A percentile compares a stretch with the other conserved stretches of the same genome.
Evolutionary conservation across 2,113 vertebrate genomes (phyloP).

Genomic region (Baryphthengus martii): DNA sequence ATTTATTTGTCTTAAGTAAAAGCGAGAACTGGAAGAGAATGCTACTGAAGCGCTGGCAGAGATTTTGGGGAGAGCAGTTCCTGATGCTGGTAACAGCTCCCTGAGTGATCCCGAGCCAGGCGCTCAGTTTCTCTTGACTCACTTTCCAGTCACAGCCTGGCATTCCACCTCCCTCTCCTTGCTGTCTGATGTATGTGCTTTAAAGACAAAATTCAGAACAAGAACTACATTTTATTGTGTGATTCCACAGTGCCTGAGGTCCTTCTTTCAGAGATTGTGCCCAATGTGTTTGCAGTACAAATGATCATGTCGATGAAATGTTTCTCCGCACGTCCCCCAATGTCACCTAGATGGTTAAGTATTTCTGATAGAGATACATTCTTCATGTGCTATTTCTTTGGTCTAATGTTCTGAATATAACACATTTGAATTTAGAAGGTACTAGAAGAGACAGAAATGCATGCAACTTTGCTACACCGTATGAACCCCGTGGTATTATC

Average conservation of each 20-base stretch:
- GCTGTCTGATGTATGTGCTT: background rate
- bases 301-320: background rate
- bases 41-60: background rate
- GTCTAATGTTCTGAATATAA: background rate
- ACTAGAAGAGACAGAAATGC: background rate
- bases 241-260: background rate
- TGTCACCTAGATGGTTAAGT: background rate
- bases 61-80: background rate
- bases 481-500: accelerated
- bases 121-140: background rate
- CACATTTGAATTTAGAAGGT: background rate
- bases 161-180: background rate
- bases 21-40: too few species aligned
- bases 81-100: background rate
- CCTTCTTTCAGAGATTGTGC: background rate
- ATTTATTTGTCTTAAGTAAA: background rate
- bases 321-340: background rate
- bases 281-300: background rate
- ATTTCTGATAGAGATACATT: background rate
- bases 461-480: background rate
- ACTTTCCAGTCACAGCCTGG: background rate
- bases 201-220: background rate
- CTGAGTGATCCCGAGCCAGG: background rate
- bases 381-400: background rate
- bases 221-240: background rate